A percentile compares a stretch with the other conserved stretches of the same genome.
phyloP scores from a whole-genome alignment of 2,888 invertebrate genomes.

The Stegophylla sp. region DNA sequence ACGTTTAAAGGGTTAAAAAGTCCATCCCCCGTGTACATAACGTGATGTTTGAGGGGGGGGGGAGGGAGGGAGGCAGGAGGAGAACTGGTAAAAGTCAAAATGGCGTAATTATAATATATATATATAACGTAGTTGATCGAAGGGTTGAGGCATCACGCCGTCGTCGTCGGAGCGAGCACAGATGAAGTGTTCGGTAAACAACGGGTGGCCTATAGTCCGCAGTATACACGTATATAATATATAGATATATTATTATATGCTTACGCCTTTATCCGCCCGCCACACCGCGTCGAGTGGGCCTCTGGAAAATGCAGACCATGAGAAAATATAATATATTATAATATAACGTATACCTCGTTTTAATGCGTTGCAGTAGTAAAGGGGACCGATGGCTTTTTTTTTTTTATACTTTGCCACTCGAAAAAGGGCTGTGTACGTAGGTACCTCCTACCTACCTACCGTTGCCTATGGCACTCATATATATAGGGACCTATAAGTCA shows the following conservation, averaged over 20 bases:
- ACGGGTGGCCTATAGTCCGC: slow-evolving; percentile 8
- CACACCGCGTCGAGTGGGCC: slow-evolving; percentile 17
- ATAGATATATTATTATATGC: background rate
- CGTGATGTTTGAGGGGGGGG: background rate
- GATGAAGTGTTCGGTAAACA: slow-evolving; percentile 58
- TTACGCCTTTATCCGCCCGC: slow-evolving; percentile 24
- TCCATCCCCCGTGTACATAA: background rate
- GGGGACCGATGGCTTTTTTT: slow-evolving; percentile 16
- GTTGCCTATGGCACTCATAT: background rate
- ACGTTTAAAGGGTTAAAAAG: slow-evolving; percentile 34
- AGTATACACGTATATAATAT: background rate
- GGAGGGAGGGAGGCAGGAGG: background rate
- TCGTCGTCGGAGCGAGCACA: background rate
- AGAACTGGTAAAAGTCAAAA: slow-evolving; percentile 55
- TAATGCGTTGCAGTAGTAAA: background rate
- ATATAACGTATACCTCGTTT: background rate
- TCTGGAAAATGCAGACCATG: slow-evolving; percentile 17
- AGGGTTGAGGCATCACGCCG: slow-evolving; percentile 16
- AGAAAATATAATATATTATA: slow-evolving; percentile 34
- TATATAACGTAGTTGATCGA: slow-evolving; percentile 19
- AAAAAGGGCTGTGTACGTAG: background rate
- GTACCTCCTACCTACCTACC: background rate
- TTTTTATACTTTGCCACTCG: slow-evolving; percentile 20
- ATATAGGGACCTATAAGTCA: no score
- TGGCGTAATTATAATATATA: slow-evolving; percentile 47